Percentiles rank a stretch among this genome's conserved stretches.
Conservation (phyloP, 1,140 invertebrate genomes). For the Eufriesea mexicana region DNA sequence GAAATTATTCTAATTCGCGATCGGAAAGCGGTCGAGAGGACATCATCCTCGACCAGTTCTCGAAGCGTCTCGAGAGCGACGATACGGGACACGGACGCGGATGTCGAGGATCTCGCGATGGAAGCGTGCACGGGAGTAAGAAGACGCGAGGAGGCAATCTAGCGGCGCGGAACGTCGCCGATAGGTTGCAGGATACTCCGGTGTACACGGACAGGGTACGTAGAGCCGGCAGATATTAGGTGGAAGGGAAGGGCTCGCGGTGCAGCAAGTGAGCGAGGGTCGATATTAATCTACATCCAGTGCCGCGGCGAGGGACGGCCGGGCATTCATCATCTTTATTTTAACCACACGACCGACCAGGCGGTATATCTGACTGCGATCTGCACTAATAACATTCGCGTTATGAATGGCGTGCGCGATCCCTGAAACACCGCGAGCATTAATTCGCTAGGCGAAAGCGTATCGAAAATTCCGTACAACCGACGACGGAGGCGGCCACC, state of each 20-base stretch:
- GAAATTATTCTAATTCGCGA: conserved; percentile 36
- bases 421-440: conserved; percentile 68
- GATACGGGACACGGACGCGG: neutral
- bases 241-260: conserved; percentile 52
- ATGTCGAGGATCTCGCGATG: no score
- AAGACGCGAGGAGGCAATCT: neutral
- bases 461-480: conserved; percentile 58
- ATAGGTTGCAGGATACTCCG: conserved; percentile 44
- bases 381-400: conserved; percentile 78
- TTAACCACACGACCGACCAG: conserved; percentile 75
- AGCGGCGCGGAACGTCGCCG: conserved; percentile 1
- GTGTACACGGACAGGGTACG: conserved; percentile 26
- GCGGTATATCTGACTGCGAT: conserved; percentile 74
- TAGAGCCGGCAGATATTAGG: conserved; percentile 56
- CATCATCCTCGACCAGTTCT: neutral
- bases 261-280: conserved; percentile 66
- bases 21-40: neutral
- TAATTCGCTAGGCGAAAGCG: conserved; percentile 63
- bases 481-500: conserved; percentile 35
- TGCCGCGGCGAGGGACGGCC: conserved; percentile 66
- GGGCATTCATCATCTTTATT: conserved; percentile 79
- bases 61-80: neutral
- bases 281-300: conserved; percentile 77
- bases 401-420: conserved; percentile 73
- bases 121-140: neutral